A percentile compares a stretch with the other conserved stretches of the same genome.
Evolutionary conservation across 1,140 invertebrate genomes (phyloP).

Genomic region (Diploscapter pachys): DNA sequence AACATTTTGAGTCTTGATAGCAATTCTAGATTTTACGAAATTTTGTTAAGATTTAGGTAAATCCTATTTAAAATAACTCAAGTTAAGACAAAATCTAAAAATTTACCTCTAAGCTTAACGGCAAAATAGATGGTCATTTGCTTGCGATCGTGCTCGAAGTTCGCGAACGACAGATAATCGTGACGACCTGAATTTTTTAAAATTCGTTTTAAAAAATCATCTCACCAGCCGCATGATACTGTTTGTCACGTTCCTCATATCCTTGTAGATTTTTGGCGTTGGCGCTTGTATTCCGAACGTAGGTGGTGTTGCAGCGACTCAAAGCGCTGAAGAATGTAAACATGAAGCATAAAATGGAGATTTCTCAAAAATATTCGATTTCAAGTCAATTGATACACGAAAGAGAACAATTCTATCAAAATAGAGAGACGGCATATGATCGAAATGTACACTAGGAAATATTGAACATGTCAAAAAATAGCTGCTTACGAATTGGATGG

Average conservation of each 20-base stretch:
- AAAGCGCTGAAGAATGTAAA: conserved; percentile 9
- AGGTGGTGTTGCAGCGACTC: not conserved
- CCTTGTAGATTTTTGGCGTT: conserved; percentile 6
- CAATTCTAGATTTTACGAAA: not conserved
- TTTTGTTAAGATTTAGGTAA: too few species aligned
- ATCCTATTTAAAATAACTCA: not conserved
- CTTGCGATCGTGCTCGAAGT: conserved; percentile 39
- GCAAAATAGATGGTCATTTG: conserved; percentile 32
- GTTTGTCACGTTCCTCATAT: not conserved
- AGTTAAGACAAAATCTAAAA: not conserved
- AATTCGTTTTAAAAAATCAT: not conserved
- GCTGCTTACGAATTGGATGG: conserved; percentile 22
- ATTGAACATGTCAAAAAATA: not conserved
- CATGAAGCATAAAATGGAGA: not conserved
- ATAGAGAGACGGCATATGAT: too few species aligned
- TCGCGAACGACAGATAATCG: conserved; percentile 27
- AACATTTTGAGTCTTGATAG: conserved; percentile 4
- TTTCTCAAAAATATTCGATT: conserved; percentile 1
- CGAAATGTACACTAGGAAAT: too few species aligned
- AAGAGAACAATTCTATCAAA: too few species aligned
- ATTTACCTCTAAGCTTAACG: conserved; percentile 6
- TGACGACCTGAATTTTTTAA: conserved; percentile 25
- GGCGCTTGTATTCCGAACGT: not conserved
- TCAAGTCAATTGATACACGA: not conserved
- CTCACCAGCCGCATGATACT: not conserved